Base-by-base conservation (phyloP, 1,140 invertebrate species). In the Nebria ingens region DNA sequence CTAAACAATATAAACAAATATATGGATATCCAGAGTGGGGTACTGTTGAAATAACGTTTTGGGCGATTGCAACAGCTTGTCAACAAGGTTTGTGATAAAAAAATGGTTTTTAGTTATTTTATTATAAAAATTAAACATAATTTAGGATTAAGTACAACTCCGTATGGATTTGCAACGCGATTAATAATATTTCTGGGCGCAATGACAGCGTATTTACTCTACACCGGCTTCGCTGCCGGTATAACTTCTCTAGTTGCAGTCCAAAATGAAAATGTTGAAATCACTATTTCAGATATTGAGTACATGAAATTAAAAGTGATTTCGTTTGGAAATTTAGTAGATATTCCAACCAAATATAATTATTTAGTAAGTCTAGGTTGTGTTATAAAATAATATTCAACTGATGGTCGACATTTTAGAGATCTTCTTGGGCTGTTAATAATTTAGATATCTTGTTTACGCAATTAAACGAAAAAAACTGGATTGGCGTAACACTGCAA, bases 201-300 rank as follows among this genome's bases (percentile, higher is more conserved):
- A 25, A 13, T 64, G 9, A 62, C 58, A 25, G 57, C 65, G 0
- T 65, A 67, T 56, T 42, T 67, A 52, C 53, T 67, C 21, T 67
- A 64, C 45, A 67, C 65, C 0, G 65, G 60, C 13, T 67, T 67
- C 52, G 59, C 65, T 15, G 65, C 65, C 13, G 63, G 59, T 19
- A 65, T 67, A 52, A 67, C 65, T 12, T 67, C 65, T 45, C 17
- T 45, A n/a, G 53, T 64, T 21, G 50, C 65, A 29, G n/a, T 65
- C 12, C 56, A 62, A 58, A 51, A 62, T 21, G 59, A 59, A 6
- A 59, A 19, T 20, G 52, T 20, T 58, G 53, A 19, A 15, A 38
- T 21, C n/a, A 19, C 9, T 19, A 51, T 54, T 42, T 25, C 42
- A 19, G 53, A 38, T 54, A 45, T 40, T 12, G 25, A 15, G 9